Conservation (phyloP, 2,888 invertebrate genomes). For the Dascillus cervinus region DNA sequence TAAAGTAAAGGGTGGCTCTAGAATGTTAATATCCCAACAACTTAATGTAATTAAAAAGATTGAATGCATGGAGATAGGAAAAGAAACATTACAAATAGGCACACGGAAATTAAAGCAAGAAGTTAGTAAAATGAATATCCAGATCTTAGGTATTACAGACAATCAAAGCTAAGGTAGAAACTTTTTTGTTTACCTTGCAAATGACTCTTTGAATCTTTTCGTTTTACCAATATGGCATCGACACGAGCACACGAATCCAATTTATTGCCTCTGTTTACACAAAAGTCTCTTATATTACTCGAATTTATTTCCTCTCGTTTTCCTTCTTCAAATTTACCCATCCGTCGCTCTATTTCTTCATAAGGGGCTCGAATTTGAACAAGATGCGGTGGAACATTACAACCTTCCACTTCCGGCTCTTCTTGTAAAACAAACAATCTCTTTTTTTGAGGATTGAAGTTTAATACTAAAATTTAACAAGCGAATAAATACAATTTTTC, state of each 20-base stretch:
- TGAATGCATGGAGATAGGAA: too few species aligned
- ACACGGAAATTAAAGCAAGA: too few species aligned
- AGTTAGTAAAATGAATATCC: too few species aligned
- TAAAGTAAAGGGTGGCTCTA: too few species aligned
- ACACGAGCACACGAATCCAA: constrained; percentile 67
- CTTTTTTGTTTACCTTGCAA: too few species aligned
- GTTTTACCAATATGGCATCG: constrained; percentile 61
- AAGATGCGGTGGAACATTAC: constrained; percentile 42
- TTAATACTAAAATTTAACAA: too few species aligned
- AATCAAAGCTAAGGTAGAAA: too few species aligned
- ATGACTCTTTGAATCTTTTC: constrained; percentile 71
- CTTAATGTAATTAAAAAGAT: too few species aligned
- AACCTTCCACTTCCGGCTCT: constrained; percentile 29
- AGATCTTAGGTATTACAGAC: too few species aligned
- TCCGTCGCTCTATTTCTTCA: constrained; percentile 59
- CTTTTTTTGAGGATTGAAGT: constrained; percentile 18
- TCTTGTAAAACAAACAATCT: constrained; percentile 23
- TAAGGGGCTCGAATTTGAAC: constrained; percentile 64
- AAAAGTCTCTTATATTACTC: constrained; percentile 59
- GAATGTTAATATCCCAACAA: too few species aligned
- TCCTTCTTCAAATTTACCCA: constrained; percentile 64
- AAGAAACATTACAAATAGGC: too few species aligned
- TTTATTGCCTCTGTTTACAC: constrained; percentile 23
- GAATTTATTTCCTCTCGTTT: constrained; percentile 69
- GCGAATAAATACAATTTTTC: too few species aligned